Evolutionary conservation across 2,113 vertebrate genomes (phyloP), one percentile per base, ranked within the genome.

Genomic region (Otocyon megalotis): DNA sequence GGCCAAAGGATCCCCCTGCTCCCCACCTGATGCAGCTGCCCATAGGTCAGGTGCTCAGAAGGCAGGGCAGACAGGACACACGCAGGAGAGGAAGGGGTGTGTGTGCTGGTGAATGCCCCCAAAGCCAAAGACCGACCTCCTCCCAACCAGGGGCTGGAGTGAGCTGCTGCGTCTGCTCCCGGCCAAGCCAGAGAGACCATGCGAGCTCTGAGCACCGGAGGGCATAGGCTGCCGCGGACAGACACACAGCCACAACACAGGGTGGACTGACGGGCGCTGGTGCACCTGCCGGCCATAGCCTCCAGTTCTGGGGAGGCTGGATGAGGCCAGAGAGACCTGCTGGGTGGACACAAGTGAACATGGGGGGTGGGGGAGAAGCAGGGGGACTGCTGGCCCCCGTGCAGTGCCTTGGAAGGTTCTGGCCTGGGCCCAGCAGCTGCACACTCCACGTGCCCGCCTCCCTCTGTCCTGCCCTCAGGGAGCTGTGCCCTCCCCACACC

Each of bases 391-490:
- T 35, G 35, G 26, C 3, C 24, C 56, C 43, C 19, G 32, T 35
- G 48, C 35, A 12, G 53, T 15, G 43, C 35, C 6, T 24, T 43
- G 2, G 71, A n/a, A 58, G 43, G 35, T 37, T 30, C 56, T 5
- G 67, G 77, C 14, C 8, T 67, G 48, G 20, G 35, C 63, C 82
- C 9, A 48, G 72, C 43, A 53, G 53, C 48, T 5, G 24, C 28
- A 35, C 1, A 11, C 1, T 6, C 26, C 96, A 22, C 1, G 14
- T 0, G 0, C 53, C 67, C 1, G 2, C 32, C 63, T 80, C 62
- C 32, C n/a, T 76, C 54, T 43, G 13, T 8, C 30, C 65, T 10
- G 19, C 13, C 60, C 26, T 35, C 74, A 0, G 0, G 32, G 3
- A 65, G 65, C 19, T 7, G 35, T 12, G 67, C 6, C 65, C 43